Conservation (phyloP, 2,888 invertebrate species). For the Scaptomyza parva region DNA sequence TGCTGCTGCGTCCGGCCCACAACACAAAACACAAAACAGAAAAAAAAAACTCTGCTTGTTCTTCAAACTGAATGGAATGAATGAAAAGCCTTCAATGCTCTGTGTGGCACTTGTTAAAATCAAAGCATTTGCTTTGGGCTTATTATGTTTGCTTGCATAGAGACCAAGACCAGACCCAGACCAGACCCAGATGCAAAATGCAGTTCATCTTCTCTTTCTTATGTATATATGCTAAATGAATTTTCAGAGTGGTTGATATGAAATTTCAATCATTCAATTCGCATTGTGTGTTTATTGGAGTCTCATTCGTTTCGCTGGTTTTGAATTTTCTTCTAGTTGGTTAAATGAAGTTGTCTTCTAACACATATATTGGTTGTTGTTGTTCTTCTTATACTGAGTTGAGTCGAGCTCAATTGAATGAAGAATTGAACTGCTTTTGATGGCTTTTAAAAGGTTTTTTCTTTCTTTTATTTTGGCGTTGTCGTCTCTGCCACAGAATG, state of each 20-base stretch:
- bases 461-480: conserved; percentile 9
- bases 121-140: conserved; percentile 72
- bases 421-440: conserved; percentile 60
- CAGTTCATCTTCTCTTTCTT: conserved; percentile 12
- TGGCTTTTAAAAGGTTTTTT: conserved; percentile 44
- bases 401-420: conserved; percentile 48
- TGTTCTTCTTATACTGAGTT: neutral
- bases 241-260: conserved; percentile 43
- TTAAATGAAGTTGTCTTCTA: conserved; percentile 49
- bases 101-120: conserved; percentile 43
- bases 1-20: conserved; percentile 67
- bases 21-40: neutral
- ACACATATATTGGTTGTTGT: neutral
- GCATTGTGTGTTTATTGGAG: conserved; percentile 57
- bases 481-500: neutral
- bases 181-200: conserved; percentile 40
- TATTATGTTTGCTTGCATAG: conserved; percentile 44
- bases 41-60: neutral
- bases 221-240: conserved; percentile 60
- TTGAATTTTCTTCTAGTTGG: conserved; percentile 53
- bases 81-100: conserved; percentile 32
- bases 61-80: neutral
- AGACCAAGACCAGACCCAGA: neutral
- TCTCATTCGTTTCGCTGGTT: conserved; percentile 45
- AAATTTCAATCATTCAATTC: conserved; percentile 69